Percentiles rank a stretch among this genome's conserved stretches.
Evolutionary conservation across 2,888 invertebrate species (phyloP).

Genomic region (Agrilus mali): DNA sequence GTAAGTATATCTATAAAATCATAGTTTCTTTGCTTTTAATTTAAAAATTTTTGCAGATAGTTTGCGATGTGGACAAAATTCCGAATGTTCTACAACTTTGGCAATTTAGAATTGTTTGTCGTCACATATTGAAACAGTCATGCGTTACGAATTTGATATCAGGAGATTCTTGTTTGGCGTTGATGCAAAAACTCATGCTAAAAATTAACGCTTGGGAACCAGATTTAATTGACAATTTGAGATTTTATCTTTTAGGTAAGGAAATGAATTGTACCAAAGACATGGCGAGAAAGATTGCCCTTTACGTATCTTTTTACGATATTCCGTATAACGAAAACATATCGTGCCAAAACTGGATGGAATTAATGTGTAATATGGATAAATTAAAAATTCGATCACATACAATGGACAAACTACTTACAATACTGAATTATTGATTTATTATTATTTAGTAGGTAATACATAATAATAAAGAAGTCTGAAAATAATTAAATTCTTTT

Average conservation of each 20-base stretch:
- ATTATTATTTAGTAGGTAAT: too few species aligned
- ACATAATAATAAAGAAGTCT: too few species aligned
- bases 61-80: conserved; percentile 25
- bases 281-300: conserved; percentile 34
- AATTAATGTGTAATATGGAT: too few species aligned
- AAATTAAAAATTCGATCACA: too few species aligned
- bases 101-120: conserved; percentile 56
- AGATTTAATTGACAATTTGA: conserved; percentile 33
- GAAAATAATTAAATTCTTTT: too few species aligned
- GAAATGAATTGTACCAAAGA: conserved; percentile 26
- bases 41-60: conserved; percentile 19
- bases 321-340: conserved; percentile 32
- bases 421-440: too few species aligned
- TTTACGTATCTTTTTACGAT: conserved; percentile 46
- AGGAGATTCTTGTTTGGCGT: conserved; percentile 46
- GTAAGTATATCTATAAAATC: conserved; percentile 35
- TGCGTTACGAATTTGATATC: conserved; percentile 41
- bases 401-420: too few species aligned
- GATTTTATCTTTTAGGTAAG: conserved; percentile 39
- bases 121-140: conserved; percentile 34
- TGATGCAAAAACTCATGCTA: conserved; percentile 42
- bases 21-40: neutral
- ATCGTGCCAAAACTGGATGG: too few species aligned
- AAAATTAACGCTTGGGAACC: conserved; percentile 46
- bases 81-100: conserved; percentile 51